Conservation (phyloP, 2,797 vertebrate genomes). For the Acanthurus tractus region DNA sequence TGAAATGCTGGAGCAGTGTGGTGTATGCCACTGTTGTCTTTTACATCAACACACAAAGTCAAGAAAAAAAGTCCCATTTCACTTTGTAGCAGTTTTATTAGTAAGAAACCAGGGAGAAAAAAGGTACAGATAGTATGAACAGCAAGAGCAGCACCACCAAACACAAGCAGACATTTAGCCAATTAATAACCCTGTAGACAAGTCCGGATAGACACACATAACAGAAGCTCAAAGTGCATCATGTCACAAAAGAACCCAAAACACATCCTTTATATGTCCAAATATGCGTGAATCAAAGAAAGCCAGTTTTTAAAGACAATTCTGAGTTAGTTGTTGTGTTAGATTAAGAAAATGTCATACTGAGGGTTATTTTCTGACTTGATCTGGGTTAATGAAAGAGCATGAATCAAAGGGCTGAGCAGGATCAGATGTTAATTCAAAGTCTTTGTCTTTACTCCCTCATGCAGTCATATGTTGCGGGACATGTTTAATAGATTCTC, state of each 20-base stretch:
- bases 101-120: constrained; percentile 35
- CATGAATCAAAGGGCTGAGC: constrained; percentile 32
- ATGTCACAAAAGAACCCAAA: constrained; percentile 52
- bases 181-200: constrained; percentile 24
- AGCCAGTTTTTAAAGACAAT: not conserved
- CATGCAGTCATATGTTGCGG: constrained; percentile 71
- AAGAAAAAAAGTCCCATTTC: constrained; percentile 35
- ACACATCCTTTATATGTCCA: constrained; percentile 3
- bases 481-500: constrained; percentile 78
- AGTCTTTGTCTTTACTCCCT: constrained; percentile 59
- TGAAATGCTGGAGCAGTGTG: constrained; percentile 14
- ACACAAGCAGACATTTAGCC: constrained; percentile 46
- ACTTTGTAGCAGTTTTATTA: constrained; percentile 71
- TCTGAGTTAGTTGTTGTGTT: constrained; percentile 6
- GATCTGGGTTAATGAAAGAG: constrained; percentile 47
- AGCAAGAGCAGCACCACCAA: constrained; percentile 58
- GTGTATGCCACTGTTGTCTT: not conserved
- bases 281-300: constrained; percentile 6
- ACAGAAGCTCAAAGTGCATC: constrained; percentile 34
- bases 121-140: constrained; percentile 46
- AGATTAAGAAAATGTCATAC: not conserved
- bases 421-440: constrained; percentile 52
- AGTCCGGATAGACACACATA: constrained; percentile 22
- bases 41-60: constrained; percentile 9
- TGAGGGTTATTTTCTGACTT: constrained; percentile 51